Evolutionary conservation across 1,140 invertebrate genomes (phyloP).

Genomic region (Philopotamus ludificatus): DNA sequence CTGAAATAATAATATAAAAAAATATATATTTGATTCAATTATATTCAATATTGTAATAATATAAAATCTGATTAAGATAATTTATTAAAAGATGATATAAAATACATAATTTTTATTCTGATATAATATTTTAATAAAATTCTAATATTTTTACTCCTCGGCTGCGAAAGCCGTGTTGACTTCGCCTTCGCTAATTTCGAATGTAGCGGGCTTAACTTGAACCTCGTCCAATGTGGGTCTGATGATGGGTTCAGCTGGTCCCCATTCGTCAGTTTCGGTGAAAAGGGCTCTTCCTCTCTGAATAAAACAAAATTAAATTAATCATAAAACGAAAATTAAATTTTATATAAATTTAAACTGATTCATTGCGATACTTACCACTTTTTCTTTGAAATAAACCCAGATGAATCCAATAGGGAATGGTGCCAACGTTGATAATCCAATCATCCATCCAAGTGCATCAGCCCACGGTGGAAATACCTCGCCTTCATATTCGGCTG

Average conservation of each 20-base stretch:
- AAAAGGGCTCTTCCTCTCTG: conserved; percentile 50
- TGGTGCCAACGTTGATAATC: conserved; percentile 62
- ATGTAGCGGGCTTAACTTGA: background rate
- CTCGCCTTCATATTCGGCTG: conserved; percentile 60
- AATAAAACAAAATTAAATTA: background rate
- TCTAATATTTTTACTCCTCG: background rate
- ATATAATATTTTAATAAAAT: too few relatives aligned
- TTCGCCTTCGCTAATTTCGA: conserved; percentile 14
- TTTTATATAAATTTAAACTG: conserved; percentile 12
- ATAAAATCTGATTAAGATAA: too few relatives aligned
- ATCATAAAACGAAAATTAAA: conserved; percentile 4
- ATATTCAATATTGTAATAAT: too few relatives aligned
- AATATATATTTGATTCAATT: too few relatives aligned
- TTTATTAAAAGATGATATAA: too few relatives aligned
- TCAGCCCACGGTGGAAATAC: conserved; percentile 68
- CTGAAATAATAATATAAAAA: too few relatives aligned
- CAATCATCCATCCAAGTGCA: conserved; percentile 67
- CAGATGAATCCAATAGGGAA: conserved; percentile 61
- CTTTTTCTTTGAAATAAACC: conserved; percentile 50
- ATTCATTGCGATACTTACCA: conserved; percentile 49
- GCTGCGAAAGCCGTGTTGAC: conserved; percentile 20
- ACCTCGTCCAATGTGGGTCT: too few relatives aligned
- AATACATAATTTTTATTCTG: too few relatives aligned
- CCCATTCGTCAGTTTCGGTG: conserved; percentile 54
- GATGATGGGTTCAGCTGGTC: conserved; percentile 47